A percentile compares a stretch with the other conserved stretches of the same genome.
Conservation (phyloP, 2,888 invertebrate genomes). For the Chrysolina haemoptera region DNA sequence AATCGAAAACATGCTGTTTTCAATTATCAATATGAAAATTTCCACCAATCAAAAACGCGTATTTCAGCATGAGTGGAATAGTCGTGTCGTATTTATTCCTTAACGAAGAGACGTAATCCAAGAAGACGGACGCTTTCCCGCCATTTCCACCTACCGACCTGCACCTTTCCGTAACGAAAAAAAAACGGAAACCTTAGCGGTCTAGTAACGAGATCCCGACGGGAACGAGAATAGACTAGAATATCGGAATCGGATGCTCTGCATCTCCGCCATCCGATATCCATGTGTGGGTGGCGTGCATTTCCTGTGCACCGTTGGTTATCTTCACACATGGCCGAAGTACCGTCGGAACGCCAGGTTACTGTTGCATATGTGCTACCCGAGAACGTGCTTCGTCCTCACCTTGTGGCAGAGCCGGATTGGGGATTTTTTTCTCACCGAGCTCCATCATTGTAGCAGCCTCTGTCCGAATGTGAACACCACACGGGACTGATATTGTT, state of each 20-base stretch:
- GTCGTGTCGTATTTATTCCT: too few relatives aligned
- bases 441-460: too few relatives aligned
- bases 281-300: slow-evolving; percentile 3
- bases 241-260: slow-evolving; percentile 7
- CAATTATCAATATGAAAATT: too few relatives aligned
- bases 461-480: too few relatives aligned
- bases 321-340: slow-evolving; percentile 2
- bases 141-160: slow-evolving; percentile 10
- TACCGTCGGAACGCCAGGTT: slow-evolving; percentile 4
- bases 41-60: too few relatives aligned
- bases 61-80: too few relatives aligned
- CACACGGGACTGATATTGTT: too few relatives aligned
- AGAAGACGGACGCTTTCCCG: slow-evolving; percentile 6
- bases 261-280: slow-evolving; percentile 4
- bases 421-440: too few relatives aligned
- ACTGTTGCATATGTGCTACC: background rate
- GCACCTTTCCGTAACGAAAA: slow-evolving; percentile 7
- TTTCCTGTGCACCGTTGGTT: background rate
- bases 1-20: too few relatives aligned
- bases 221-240: slow-evolving; percentile 4
- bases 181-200: slow-evolving; percentile 25
- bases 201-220: slow-evolving; percentile 12
- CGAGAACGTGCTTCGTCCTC: background rate
- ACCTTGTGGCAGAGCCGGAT: too few relatives aligned
- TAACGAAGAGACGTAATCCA: too few relatives aligned